These are phyloP conservation scores for Eolophus roseicapilla DNA, from an alignment of 2,113 vertebrate genomes.

Conservation along the genomic window DNA sequence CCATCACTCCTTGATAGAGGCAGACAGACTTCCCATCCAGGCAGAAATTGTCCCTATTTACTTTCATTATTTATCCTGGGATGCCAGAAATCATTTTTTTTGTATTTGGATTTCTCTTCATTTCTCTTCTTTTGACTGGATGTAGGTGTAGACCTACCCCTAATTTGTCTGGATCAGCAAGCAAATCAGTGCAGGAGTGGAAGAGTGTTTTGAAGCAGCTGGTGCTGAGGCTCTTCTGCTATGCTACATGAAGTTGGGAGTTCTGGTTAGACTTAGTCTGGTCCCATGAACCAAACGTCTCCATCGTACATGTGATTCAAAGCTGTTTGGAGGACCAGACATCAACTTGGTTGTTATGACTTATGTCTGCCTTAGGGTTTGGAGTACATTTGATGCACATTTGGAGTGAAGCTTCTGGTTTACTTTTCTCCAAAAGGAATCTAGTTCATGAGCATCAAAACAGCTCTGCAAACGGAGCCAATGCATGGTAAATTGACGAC, in stretches of 20 bases:
- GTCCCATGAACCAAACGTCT: neutral
- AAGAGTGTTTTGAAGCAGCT: neutral
- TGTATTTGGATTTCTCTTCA: neutral
- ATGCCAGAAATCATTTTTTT: neutral
- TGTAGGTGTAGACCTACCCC: neutral
- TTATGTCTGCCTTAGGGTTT: neutral
- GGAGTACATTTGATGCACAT: neutral
- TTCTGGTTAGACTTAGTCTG: neutral
- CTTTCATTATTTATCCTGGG: neutral
- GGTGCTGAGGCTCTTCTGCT: neutral
- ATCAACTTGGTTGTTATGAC: neutral
- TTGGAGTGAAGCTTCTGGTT: neutral
- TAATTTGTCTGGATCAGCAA: neutral
- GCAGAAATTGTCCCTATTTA: neutral
- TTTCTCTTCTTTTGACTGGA: neutral
- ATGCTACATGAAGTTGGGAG: neutral
- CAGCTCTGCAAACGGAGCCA: neutral
- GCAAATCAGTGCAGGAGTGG: neutral
- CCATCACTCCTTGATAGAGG: neutral
- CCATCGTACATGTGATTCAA: rapidly evolving
- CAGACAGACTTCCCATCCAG: neutral
- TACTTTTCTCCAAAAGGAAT: neutral
- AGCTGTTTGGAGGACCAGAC: neutral
- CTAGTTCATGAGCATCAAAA: neutral
- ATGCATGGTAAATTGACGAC: neutral